Evolutionary conservation across 2,113 vertebrate genomes (phyloP).

Genomic region (Gymnorhina tibicen): DNA sequence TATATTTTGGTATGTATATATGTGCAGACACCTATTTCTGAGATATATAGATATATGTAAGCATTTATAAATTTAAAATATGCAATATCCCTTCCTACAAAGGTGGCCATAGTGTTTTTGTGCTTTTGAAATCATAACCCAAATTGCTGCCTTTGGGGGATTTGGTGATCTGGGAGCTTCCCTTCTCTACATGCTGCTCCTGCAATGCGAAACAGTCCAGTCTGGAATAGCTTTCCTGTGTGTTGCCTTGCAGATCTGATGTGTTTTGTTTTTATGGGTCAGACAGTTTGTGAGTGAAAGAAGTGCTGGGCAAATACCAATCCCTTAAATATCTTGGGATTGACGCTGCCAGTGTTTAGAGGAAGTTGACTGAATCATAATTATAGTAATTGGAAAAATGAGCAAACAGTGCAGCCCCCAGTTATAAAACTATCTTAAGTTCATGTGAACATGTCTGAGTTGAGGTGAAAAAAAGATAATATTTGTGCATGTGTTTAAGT

Average conservation of each 20-base stretch:
- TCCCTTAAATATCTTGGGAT: conserved; percentile 65
- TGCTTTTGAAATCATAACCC: background rate
- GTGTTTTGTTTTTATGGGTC: background rate
- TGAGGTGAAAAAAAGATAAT: background rate
- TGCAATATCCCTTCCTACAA: background rate
- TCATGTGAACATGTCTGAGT: conserved; percentile 38
- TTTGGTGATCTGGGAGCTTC: rapidly evolving
- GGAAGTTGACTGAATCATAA: conserved; percentile 74
- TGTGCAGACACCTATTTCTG: background rate
- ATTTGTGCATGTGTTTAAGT: background rate
- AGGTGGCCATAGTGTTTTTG: background rate
- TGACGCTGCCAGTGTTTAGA: conserved; percentile 58
- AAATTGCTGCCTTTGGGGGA: background rate
- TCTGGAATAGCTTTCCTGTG: background rate
- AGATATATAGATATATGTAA: background rate
- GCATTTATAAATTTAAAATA: background rate
- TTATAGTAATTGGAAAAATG: conserved; percentile 64
- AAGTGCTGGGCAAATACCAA: conserved; percentile 21
- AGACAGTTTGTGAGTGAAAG: background rate
- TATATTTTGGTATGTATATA: background rate
- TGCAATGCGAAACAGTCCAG: too few species aligned
- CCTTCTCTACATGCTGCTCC: rapidly evolving
- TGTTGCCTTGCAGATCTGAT: background rate
- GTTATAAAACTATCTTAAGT: conserved; percentile 54
- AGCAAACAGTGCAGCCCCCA: conserved; percentile 55